Base-by-base conservation (phyloP, 2,888 invertebrate genomes). In the Rhopalosiphum nymphaeae region DNA sequence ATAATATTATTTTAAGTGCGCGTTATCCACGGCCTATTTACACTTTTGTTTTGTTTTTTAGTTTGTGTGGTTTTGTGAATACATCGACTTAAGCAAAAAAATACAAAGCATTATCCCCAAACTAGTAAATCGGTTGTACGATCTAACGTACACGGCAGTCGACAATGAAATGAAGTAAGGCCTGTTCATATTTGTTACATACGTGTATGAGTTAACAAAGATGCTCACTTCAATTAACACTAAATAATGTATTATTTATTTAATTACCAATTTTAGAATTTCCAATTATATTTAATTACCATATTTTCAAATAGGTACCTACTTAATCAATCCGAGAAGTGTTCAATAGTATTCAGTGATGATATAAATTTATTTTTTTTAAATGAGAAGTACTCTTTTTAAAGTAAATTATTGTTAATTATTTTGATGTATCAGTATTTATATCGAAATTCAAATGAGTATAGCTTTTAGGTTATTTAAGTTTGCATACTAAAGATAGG, bases 121-220 rank as follows among this genome's bases (percentile, higher is more conserved):
- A 11, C 91, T 98, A 13, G 97, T 98, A 95, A 96, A 96, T 46
- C 98, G 98, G 95, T 95, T 98, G 3, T 97, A 97, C 0, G 98
- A 98, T 95, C 96, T 97, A 95, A 97, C 97, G 9, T 97, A 97
- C 95, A 98, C 98, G 36, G 98, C 98, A 0, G 95, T 98, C 49
- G 97, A 98, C 95, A 97, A 98, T 44, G 98, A 98, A 95, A 98
- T 97, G 95, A 96, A 96, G 97, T 97, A 95, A 96, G 96, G 96
- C 93, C n/a, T 46, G 29, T 29, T 13, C 11, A 13, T 29, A 3
- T 67, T 61, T 61, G 29, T 67, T 67, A 29, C 29, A 61, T 10
- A 56, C 7, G 9, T 5, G 53, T 53, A 53, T 53, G 21, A 53
- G 21, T 67, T 16, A 67, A 13, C 11, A 67, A 67, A 67, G n/a